A percentile compares a stretch with the other conserved stretches of the same genome.
phyloP scores from a whole-genome alignment of 2,888 invertebrate species.

The Cerastis rubricosa region DNA sequence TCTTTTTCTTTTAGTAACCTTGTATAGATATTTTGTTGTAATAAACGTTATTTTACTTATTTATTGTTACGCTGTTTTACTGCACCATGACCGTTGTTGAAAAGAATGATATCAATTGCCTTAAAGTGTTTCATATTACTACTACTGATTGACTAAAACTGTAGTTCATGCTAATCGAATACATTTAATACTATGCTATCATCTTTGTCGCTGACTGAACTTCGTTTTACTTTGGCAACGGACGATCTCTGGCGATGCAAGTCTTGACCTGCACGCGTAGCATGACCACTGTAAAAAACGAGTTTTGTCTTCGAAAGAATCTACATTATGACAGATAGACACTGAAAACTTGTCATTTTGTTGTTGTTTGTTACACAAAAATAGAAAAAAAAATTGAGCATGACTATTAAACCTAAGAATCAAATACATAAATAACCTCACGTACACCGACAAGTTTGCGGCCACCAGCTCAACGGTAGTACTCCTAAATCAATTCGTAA shows the following conservation, averaged over 20 bases:
- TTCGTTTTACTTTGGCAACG: neutral
- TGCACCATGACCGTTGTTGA: neutral
- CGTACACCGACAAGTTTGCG: neutral
- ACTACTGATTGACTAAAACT: too few species aligned
- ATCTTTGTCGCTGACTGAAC: neutral
- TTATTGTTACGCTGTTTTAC: neutral
- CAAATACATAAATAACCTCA: neutral
- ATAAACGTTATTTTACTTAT: neutral
- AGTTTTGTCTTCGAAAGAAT: too few species aligned
- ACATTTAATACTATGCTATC: neutral
- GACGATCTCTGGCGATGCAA: neutral
- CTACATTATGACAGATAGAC: too few species aligned
- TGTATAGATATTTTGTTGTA: neutral
- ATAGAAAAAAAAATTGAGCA: neutral
- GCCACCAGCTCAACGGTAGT: neutral
- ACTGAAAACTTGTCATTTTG: too few species aligned
- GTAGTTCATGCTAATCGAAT: neutral
- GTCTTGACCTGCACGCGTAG: neutral
- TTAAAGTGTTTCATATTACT: neutral
- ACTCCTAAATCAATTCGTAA: slow-evolving; percentile 41
- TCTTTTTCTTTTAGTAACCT: neutral
- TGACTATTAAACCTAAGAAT: neutral
- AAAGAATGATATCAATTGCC: neutral
- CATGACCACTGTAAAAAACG: too few species aligned
- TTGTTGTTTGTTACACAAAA: too few species aligned